Conservation (phyloP, 2,888 invertebrate species). For the Sipha maydis region DNA sequence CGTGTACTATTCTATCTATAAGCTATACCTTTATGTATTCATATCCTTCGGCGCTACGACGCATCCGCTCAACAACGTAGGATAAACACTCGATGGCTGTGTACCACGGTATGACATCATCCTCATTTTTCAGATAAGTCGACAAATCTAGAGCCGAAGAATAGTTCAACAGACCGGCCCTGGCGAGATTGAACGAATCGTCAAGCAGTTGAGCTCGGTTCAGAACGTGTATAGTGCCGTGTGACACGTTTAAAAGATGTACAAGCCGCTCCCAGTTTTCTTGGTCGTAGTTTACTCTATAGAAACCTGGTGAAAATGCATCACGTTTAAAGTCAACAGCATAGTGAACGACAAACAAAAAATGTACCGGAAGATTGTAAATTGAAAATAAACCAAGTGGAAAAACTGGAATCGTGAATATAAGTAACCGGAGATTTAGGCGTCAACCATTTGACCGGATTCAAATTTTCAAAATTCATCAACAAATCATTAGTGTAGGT, state of each 20-base stretch:
- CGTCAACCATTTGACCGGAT: conserved; percentile 64
- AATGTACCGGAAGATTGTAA: conserved; percentile 71
- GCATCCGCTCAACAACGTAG: conserved; percentile 50
- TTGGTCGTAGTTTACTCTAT: conserved; percentile 79
- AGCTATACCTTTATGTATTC: conserved; percentile 33
- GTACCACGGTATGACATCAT: conserved; percentile 75
- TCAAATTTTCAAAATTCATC: conserved; percentile 63
- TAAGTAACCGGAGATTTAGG: conserved; percentile 65
- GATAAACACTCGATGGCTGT: conserved; percentile 50
- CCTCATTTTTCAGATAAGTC: conserved; percentile 76
- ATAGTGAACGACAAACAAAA: not conserved
- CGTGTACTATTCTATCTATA: too few species aligned
- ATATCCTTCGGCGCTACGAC: conserved; percentile 45
- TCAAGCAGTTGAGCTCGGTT: conserved; percentile 85
- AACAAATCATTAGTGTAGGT: conserved; percentile 68
- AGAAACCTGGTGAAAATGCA: conserved; percentile 69
- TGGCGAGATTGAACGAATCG: conserved; percentile 80
- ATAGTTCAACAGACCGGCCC: conserved; percentile 74
- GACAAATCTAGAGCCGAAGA: conserved; percentile 74
- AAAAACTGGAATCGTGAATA: conserved; percentile 65
- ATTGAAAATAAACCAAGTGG: conserved; percentile 74
- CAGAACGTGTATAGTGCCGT: conserved; percentile 68
- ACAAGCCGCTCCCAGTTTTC: conserved; percentile 78
- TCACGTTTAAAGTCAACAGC: too few species aligned
- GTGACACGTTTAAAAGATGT: conserved; percentile 73